Base-by-base conservation (phyloP, 2,113 vertebrate genomes). In the Diadophis punctatus region DNA sequence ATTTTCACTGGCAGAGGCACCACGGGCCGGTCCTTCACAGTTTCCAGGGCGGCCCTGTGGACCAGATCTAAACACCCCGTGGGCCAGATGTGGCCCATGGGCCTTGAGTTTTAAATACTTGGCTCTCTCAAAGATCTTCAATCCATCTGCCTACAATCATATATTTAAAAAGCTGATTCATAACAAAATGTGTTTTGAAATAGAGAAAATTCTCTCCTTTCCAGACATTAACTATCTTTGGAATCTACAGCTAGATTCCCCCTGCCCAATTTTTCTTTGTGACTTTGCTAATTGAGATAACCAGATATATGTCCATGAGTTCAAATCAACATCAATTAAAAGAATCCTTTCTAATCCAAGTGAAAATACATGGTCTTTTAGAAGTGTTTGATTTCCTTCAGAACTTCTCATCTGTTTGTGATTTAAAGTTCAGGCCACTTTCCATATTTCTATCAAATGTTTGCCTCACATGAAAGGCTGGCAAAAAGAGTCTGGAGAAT, bases 251-350 rank as follows among this genome's bases (percentile, higher is more conserved):
- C 80, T 93, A 96, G 86, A 93, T 96, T 97, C 96, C 30, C 30
- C 34, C 20, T 95, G 93, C 95, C 96, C 93, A 96, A 97, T 98
- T 98, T 98, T 98, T 98, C 97, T 98, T 90, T 98, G 96, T 96
- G 97, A 97, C 93, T 94, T 94, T 95, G 84, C 97, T 98, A 98
- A 98, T 98, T 98, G 98, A 98, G 98, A 98, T 98, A 98, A 97
- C 96, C 97, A 96, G 97, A 97, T 98, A 97, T 96, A 97, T 97
- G 98, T 98, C 98, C 97, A 98, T 96, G 96, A 98, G 95, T 96
- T 97, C 96, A 97, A 98, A 98, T 99, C 98, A 98, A 96, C 97
- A 97, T 98, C 98, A 98, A 98, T 99, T 98, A 98, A 99, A 99
- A 98, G 98, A 96, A 96, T 95, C 97, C 98, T 99, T 98, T 98